Evolutionary conservation across 2,113 vertebrate genomes (phyloP).

Genomic region (Hippocampus barbouri): DNA sequence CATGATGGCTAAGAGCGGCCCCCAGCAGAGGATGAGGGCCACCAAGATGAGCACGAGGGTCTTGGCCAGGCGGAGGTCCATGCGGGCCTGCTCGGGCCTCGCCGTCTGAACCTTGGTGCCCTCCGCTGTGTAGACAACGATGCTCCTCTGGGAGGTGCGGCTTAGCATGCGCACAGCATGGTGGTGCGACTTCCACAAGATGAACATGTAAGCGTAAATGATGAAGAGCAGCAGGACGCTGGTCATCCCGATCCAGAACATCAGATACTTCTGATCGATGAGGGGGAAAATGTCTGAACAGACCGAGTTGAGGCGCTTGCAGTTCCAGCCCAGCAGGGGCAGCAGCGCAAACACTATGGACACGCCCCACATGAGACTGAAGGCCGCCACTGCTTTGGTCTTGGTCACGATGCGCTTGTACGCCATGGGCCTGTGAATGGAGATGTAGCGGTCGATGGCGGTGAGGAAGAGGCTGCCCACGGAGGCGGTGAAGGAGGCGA

Average conservation of each 20-base stretch:
- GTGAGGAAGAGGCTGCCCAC: conserved; percentile 98
- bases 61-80: conserved; percentile 97
- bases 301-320: conserved; percentile 86
- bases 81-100: conserved; percentile 92
- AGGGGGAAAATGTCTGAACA: conserved; percentile 98
- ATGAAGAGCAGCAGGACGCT: conserved; percentile 90
- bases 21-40: conserved; percentile 97
- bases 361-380: conserved; percentile 95
- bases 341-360: conserved; percentile 89
- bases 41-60: conserved; percentile 95
- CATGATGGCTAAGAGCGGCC: conserved; percentile 95
- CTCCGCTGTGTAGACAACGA: conserved; percentile 86
- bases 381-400: conserved; percentile 92
- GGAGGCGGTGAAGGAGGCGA: conserved; percentile 93
- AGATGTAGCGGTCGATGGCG: conserved; percentile 95
- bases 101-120: conserved; percentile 91
- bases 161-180: conserved; percentile 96
- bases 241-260: conserved; percentile 97
- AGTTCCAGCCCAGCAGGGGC: conserved; percentile 97
- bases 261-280: conserved; percentile 91
- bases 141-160: conserved; percentile 91
- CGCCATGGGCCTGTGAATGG: conserved; percentile 91
- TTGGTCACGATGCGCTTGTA: conserved; percentile 95
- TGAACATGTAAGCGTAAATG: conserved; percentile 97
- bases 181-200: conserved; percentile 96